Evolutionary conservation across 2,888 invertebrate genomes (phyloP).

Genomic region (Lasioglossum vierecki): DNA sequence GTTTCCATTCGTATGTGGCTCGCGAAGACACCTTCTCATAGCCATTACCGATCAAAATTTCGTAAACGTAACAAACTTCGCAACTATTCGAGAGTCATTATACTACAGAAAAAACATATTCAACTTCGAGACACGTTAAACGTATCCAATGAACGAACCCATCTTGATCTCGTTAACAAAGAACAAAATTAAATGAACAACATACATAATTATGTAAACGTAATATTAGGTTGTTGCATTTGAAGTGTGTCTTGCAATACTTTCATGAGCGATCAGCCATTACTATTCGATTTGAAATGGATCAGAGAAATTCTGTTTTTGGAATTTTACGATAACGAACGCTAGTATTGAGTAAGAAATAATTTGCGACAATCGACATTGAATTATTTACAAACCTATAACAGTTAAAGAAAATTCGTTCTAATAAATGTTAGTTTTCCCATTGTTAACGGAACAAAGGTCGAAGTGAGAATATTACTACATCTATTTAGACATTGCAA

Average conservation of each 20-base stretch:
- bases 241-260: not conserved
- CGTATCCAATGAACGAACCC: constrained; percentile 1
- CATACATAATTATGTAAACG: not conserved
- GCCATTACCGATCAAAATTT: constrained; percentile 22
- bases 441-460: not conserved
- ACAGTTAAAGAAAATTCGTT: not conserved
- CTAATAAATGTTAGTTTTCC: not conserved
- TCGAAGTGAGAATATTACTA: not conserved
- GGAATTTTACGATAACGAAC: not conserved
- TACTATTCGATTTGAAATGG: not conserved
- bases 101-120: not conserved
- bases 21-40: constrained; percentile 9
- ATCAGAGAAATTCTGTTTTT: not conserved
- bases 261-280: not conserved
- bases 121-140: not conserved
- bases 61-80: constrained; percentile 20
- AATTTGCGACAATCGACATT: not conserved
- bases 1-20: constrained; percentile 26
- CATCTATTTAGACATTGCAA: not conserved
- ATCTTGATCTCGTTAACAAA: not conserved
- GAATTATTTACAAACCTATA: not conserved
- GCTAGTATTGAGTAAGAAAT: not conserved
- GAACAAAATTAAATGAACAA: constrained; percentile 18
- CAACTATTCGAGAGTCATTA: constrained; percentile 1
- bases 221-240: constrained; percentile 13